Evolutionary conservation across 2,797 vertebrate genomes (phyloP).

Genomic region (Pampus argenteus): DNA sequence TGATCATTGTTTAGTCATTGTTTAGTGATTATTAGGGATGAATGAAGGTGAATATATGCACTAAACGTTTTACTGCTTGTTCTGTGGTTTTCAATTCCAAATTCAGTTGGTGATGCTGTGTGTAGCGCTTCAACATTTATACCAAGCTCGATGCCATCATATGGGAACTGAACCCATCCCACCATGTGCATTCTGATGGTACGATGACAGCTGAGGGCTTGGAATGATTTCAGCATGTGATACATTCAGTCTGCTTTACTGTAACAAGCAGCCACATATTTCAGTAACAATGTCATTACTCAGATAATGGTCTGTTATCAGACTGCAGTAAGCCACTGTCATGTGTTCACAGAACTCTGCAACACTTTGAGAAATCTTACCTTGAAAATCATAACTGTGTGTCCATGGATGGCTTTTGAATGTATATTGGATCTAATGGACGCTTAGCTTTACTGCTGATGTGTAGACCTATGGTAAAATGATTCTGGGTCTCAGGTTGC

Average conservation of each 20-base stretch:
- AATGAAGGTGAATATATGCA: not conserved
- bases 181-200: not conserved
- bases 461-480: not conserved
- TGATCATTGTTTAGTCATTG: too few relatives aligned
- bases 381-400: not conserved
- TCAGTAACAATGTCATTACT: not conserved
- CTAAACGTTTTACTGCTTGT: not conserved
- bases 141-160: not conserved
- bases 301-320: constrained; percentile 7
- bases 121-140: not conserved
- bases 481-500: too few relatives aligned
- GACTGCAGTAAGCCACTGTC: not conserved
- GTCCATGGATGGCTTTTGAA: not conserved
- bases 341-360: not conserved
- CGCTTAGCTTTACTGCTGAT: not conserved
- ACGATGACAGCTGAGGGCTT: constrained; percentile 3
- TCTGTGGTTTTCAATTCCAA: constrained; percentile 7
- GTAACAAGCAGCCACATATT: constrained; percentile 1
- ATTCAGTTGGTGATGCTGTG: not conserved
- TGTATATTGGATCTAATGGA: not conserved
- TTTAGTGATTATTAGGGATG: not conserved
- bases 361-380: not conserved
- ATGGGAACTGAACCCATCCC: not conserved
- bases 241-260: not conserved
- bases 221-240: not conserved